phyloP scores from a whole-genome alignment of 2,113 vertebrate genomes.

The Poeciliopsis retropinna region DNA sequence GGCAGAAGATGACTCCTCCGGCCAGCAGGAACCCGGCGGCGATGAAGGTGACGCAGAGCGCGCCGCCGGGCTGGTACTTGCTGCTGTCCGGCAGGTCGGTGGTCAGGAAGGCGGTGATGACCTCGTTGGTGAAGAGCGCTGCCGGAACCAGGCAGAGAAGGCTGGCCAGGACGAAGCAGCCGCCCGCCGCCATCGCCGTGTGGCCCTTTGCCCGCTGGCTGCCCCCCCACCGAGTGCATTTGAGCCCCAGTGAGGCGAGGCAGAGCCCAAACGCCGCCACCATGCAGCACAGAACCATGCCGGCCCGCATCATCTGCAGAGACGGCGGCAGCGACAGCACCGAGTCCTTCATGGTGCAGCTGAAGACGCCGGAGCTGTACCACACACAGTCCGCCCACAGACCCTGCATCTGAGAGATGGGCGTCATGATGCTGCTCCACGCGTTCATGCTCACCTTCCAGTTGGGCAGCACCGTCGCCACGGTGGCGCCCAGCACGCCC shows the following conservation, averaged over 20 bases:
- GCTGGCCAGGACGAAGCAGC: slow-evolving; percentile 86
- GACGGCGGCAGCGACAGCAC: slow-evolving; percentile 84
- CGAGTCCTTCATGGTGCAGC: slow-evolving; percentile 89
- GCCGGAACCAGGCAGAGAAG: slow-evolving; percentile 86
- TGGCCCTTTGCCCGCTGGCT: slow-evolving; percentile 83
- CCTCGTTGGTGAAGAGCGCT: slow-evolving; percentile 90
- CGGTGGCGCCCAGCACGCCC: slow-evolving; percentile 84
- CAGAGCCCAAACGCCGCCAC: slow-evolving; percentile 86
- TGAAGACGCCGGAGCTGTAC: slow-evolving; percentile 93
- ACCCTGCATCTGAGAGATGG: slow-evolving; percentile 89
- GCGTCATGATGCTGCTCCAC: slow-evolving; percentile 87
- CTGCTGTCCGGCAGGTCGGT: slow-evolving; percentile 85
- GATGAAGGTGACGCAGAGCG: slow-evolving; percentile 88
- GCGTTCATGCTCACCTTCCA: slow-evolving; percentile 87
- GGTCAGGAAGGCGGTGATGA: slow-evolving; percentile 86
- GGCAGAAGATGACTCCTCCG: slow-evolving; percentile 87
- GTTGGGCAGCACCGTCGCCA: slow-evolving; percentile 90
- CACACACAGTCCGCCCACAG: slow-evolving; percentile 98
- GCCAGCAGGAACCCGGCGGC: slow-evolving; percentile 87
- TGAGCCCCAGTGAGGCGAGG: slow-evolving; percentile 87
- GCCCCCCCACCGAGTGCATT: slow-evolving; percentile 90
- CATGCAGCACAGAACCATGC: slow-evolving; percentile 91
- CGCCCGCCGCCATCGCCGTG: slow-evolving; percentile 85
- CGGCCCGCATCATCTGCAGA: slow-evolving; percentile 85
- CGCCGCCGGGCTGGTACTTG: slow-evolving; percentile 89